Evolutionary conservation across 2,888 invertebrate species (phyloP), one percentile per base, ranked within the genome.

Genomic region (Caenorhabditis sinica): DNA sequence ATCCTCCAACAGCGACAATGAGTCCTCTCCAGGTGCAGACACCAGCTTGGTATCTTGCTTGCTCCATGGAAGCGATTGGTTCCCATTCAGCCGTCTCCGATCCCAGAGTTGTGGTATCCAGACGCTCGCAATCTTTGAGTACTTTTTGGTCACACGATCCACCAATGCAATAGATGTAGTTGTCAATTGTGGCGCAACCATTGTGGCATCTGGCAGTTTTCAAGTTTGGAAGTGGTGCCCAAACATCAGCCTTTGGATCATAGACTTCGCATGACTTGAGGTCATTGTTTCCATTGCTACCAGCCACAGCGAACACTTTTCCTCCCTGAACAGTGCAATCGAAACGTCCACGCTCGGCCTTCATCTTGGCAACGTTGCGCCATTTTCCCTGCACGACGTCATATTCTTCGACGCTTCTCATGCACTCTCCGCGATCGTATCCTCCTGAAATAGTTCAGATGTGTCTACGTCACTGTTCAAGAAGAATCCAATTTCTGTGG

Each of bases 391-490:
- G 93, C 66, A 94, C 94, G 6, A 96, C 95, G 91, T 95, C 94
- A 94, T 96, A 96, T 60, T 95, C 95, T 71, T 92, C 91, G 23
- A 89, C 95, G 25, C 95, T 94, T 88, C 95, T 95, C 89, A 96
- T 94, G 93, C 96, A 96, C 93, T 96, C 96, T 56, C 95, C 95
- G 87, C 96, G 95, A 94, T 96, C 96, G 94, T 96, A 96, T 11
- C 96, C 96, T 91, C 95, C 95, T 95, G 90, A 36, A 87, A 82
- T 28, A 13, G 40, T 11, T n/a, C n/a, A 49, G 20, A n/a, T 49
- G n/a, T 49, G 17, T 4, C 13, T n/a, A 49, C 49, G 49, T 49
- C 49, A 49, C 20, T 20, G 20, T 49, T 20, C 20, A 20, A 20
- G 4, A 40, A 40, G 20, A 1, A n/a, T 25, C 53, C 15, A 15